Percentiles rank a stretch among this genome's conserved stretches.
Evolutionary conservation across 1,140 invertebrate species (phyloP).

Genomic region (Anastrepha obliqua): DNA sequence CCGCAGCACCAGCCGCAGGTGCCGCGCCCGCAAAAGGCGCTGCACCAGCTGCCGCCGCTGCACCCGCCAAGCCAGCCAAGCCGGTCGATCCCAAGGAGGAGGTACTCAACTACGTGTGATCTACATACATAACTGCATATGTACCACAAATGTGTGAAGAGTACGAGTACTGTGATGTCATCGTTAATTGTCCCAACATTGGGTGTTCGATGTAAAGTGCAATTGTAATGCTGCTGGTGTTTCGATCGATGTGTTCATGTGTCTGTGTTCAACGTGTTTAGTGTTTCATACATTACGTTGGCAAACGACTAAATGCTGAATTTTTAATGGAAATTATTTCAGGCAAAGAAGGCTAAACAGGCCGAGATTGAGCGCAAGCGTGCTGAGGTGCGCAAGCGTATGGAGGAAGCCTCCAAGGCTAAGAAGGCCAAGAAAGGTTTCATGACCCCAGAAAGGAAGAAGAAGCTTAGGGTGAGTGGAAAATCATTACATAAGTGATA

Average conservation of each 20-base stretch:
- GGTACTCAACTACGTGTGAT: constrained; percentile 37
- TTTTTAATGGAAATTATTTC: constrained; percentile 53
- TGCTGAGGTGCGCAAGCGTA: constrained; percentile 95
- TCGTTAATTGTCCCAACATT: not conserved
- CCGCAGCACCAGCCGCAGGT: constrained; percentile 10
- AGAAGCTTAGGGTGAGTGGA: constrained; percentile 93
- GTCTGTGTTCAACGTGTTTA: not conserved
- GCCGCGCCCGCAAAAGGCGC: constrained; percentile 30
- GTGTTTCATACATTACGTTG: not conserved
- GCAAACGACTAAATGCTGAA: not conserved
- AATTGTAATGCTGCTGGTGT: constrained; percentile 33
- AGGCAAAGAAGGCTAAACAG: constrained; percentile 96
- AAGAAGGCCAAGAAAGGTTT: constrained; percentile 98
- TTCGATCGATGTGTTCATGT: constrained; percentile 54
- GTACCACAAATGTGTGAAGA: constrained; percentile 60
- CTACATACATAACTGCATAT: not conserved
- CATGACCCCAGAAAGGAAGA: constrained; percentile 98
- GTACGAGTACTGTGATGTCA: not conserved
- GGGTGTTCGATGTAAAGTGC: not conserved
- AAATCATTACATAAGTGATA: not conserved
- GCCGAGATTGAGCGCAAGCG: constrained; percentile 95
- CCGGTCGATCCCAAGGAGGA: constrained; percentile 38
- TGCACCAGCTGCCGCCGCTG: constrained; percentile 42
- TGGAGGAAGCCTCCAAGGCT: constrained; percentile 95
- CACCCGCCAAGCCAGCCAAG: constrained; percentile 17